Percentiles rank a stretch among this genome's conserved stretches.
Conservation (phyloP, 2,888 invertebrate genomes). For the Hemaris fuciformis region DNA sequence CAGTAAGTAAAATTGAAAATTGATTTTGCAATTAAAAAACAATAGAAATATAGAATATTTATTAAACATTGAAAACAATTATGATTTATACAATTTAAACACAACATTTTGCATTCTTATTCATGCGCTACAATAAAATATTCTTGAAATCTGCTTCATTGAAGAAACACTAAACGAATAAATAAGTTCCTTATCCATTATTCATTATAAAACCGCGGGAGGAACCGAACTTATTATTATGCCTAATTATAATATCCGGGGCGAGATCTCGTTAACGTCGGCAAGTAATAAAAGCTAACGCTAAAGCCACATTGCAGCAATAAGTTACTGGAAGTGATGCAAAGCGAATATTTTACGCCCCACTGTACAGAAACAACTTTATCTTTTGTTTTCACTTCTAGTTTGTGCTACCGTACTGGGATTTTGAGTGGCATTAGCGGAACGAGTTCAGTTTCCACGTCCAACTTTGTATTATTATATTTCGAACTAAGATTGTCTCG, state of each 20-base stretch:
- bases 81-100: not conserved
- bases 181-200: constrained; percentile 8
- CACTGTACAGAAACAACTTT: not conserved
- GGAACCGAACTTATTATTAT: constrained; percentile 47
- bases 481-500: not conserved
- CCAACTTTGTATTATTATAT: not conserved
- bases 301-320: constrained; percentile 27
- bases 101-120: not conserved
- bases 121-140: not conserved
- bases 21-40: not conserved
- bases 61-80: not conserved
- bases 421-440: constrained; percentile 1
- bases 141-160: not conserved
- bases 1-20: no score
- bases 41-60: not conserved
- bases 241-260: constrained; percentile 51
- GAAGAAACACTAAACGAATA: constrained; percentile 8
- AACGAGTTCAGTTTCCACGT: not conserved
- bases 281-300: constrained; percentile 56
- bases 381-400: constrained; percentile 13
- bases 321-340: constrained; percentile 18
- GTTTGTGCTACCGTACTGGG: not conserved
- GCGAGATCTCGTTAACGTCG: constrained; percentile 53
- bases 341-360: constrained; percentile 2
- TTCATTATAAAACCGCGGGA: constrained; percentile 27